Evolutionary conservation across 1,140 invertebrate genomes (phyloP), one percentile per base, ranked within the genome.

Genomic region (Drosophila leontia): DNA sequence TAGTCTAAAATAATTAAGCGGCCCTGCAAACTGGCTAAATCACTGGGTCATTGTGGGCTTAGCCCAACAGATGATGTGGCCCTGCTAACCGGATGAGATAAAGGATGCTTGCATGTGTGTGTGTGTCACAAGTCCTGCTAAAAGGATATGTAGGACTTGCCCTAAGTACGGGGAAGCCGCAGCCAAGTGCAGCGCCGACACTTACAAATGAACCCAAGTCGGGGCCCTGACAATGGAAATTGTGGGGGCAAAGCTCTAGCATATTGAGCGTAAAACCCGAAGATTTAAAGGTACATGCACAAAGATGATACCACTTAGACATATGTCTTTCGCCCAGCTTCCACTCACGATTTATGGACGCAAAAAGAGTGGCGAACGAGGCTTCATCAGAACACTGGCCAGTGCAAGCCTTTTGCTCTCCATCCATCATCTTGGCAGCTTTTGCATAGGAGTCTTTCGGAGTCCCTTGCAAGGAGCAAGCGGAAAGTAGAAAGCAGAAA

Each of bases 201-300:
- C 82, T 88, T 84, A 88, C 74, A 88, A 90, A 88, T 87, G 85
- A 84, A 90, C 75, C 63, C 62, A 56, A 75, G 78, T 63, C 70
- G 32, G 62, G 47, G 37, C 44, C 58, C 57, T 72, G 69, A 85
- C 82, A 86, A 78, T 82, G 74, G 74, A 45, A 45, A 65, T 29
- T 57, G 56, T 56, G 51, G 35, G 32, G 53, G 39, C 15, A 42
- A 19, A 55, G 15, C 42, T 41, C 32, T 12, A 64, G 65, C 80
- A 88, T 84, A 88, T 88, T 88, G 84, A 88, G 84, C 84, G 78
- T 88, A 90, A 87, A 88, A 84, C 80, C 81, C 53, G 74, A 80
- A 84, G 85, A 88, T 88, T 88, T 88, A 88, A 82, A 87, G 85
- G 69, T 84, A 88, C 85, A 88, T 81, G 85, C 60, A 76, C 76